Evolutionary conservation across 2,888 invertebrate species (phyloP), one percentile per base, ranked within the genome.

Genomic region (Drosophila nr. fundita): DNA sequence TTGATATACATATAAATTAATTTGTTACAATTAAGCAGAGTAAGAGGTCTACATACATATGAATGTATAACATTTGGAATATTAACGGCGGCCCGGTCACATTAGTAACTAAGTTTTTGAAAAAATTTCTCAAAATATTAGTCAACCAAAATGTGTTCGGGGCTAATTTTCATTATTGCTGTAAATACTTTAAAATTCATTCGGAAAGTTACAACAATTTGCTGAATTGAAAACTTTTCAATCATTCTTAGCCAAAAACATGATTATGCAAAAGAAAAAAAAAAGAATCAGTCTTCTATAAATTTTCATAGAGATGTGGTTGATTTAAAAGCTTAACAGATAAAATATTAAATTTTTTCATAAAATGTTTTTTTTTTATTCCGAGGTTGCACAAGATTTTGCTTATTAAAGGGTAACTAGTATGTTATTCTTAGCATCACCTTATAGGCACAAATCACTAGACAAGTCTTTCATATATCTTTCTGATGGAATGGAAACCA

Each of bases 1-100:
- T 82, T 89, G 60, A 76, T 72, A 74, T 64, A 73, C 55, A 66
- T 73, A 59, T 76, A 72, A 76, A 73, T 68, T 61, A 64, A 69
- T 75, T 75, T 68, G 63, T 86, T 78, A 61, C 78, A 75, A 36
- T 64, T 70, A 73, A 65, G 71, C 21, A 30, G 38, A 60, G 59
- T 63, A 57, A 54, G 49, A 48, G n/a, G 18, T 53, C 21, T 62
- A 48, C 32, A 58, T 55, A 63, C 40, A 49, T 53, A 71, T 52
- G 38, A 53, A 53, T 40, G 21, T 49, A 63, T 36, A 71, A 36
- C 40, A 40, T 38, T 55, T 55, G 38, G 13, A 27, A 38, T 38
- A 38, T 55, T n/a, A 24, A 55, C 24, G 54, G n/a, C 27, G 36
- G 18, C 29, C 38, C 27, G n/a, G n/a, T 13, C 36, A 36, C 15